Evolutionary conservation across 2,888 invertebrate species (phyloP), one percentile per base, ranked within the genome.

Genomic region (Parasteatoda lunata): DNA sequence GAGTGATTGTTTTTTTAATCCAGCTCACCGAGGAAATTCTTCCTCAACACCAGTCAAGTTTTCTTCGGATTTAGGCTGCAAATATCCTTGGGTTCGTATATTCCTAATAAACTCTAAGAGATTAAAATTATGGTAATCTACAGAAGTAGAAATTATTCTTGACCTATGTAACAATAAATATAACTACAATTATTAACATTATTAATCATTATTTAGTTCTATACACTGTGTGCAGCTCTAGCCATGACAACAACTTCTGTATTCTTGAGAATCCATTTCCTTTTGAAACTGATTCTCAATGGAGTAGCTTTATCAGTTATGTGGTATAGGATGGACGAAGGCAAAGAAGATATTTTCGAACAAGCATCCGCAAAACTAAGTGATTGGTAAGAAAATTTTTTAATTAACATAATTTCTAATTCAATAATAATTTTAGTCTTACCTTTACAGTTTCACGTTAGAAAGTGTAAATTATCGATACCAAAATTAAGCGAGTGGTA

Each of bases 261-360:
- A 45, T 97, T 97, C 92, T 94, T 98, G 6, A 94, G 96, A 88
- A 95, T 96, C 66, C 97, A 96, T 49, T 97, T 97, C 91, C 93
- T 97, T 45, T 92, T 97, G 71, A 98, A 98, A 92, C 92, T 97
- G 54, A 91, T 93, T n/a, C 92, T 96, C 80, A 97, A 97, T 96
- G 90, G 94, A 9, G 91, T 93, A 0, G 94, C 96, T 91, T 94
- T 95, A 0, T 90, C 92, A 0, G 93, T 94, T 88, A 97, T 96
- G 91, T 92, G 95, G 85, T 80, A 86, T 68, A 77, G 75, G 30
- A 86, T 86, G n/a, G 85, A 86, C 47, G 52, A 80, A 59, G 30
- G 77, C 7, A 65, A 76, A 5, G 85, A 86, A 49, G 82, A 87
- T 45, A 51, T 87, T 7, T 87, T 87, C 69, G n/a, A 73, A 9